Evolutionary conservation across 2,797 vertebrate genomes (phyloP), one percentile per base, ranked within the genome.

Genomic region (Sylvia borin): DNA sequence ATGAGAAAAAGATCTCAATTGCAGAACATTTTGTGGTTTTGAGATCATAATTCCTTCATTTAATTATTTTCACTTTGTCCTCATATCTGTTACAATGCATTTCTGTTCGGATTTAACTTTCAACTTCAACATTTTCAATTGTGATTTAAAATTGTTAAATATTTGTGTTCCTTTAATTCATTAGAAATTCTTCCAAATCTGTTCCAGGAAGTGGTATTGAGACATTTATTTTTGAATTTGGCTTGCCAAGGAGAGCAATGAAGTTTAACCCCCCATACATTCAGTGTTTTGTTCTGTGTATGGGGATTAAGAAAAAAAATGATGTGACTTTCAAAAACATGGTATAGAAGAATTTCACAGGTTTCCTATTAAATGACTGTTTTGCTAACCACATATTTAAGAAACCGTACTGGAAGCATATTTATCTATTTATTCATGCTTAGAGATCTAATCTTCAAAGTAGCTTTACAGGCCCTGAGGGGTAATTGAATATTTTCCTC

Each of bases 381-480:
- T 91, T 90, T 85, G 27, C 43, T 92, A 90, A 91, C 79, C 10
- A 0, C 50, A 53, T 68, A 64, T 71, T 62, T 71, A 73, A 51
- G 61, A 73, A 92, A 76, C 38, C 2, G 8, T 57, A 61, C 15
- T 74, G 31, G 20, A 57, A 81, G 10, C 4, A 4, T 82, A 84
- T 89, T 93, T 88, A 85, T 75, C 85, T 64, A 65, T 92, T 91
- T 96, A 79, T 94, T 88, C 71, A 85, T 6, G 16, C 64, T 62
- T 84, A 61, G 60, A 88, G 74, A 88, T 87, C 27, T 92, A 71
- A 95, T 95, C 90, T 97, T 96, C 91, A 94, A 90, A 96, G 94
- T 67, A 81, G 13, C 29, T 34, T 61, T 86, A 73, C 27, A 85
- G 34, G 26, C 71, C n/a, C 85, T 82, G 25, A 87, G 74, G 45